Conservation (phyloP, 2,888 invertebrate species). For the Hedychridium roseum region DNA sequence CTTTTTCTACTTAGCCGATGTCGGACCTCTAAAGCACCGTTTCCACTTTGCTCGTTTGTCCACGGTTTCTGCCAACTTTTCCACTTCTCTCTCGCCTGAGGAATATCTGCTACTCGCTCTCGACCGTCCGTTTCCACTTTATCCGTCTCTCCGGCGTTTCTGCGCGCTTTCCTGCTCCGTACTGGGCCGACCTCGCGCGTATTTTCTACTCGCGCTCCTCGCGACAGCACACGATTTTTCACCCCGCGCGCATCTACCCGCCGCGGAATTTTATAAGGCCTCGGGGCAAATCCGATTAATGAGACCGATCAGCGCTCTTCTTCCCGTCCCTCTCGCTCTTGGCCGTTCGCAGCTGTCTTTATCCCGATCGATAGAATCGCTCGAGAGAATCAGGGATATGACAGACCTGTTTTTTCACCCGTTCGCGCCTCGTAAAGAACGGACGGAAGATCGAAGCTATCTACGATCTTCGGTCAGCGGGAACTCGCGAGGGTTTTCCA, state of each 20-base stretch:
- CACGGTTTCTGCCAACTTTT: too few species aligned
- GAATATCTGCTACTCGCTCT: too few species aligned
- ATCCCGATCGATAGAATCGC: background rate
- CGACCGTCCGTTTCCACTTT: too few species aligned
- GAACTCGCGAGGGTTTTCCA: slow-evolving; percentile 12
- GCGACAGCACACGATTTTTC: background rate
- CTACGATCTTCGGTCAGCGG: slow-evolving; percentile 11
- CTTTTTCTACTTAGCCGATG: too few species aligned
- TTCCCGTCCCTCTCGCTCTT: slow-evolving; percentile 3
- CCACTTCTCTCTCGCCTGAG: too few species aligned
- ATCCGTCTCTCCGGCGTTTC: too few species aligned
- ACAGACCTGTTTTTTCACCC: background rate
- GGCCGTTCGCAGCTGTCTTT: background rate
- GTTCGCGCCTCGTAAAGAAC: too few species aligned
- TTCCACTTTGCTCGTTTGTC: too few species aligned
- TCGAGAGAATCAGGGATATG: background rate
- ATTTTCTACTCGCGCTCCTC: background rate
- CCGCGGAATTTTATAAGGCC: slow-evolving; percentile 45
- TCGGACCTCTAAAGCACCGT: too few species aligned
- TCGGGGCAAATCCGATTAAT: slow-evolving; percentile 48
- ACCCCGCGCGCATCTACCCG: slow-evolving; percentile 6
- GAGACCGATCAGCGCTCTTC: slow-evolving; percentile 15
- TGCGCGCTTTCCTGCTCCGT: too few species aligned
- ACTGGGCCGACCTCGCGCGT: slow-evolving; percentile 5
- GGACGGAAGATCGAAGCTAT: slow-evolving; percentile 14